Base-by-base conservation (phyloP, 2,888 invertebrate species). In the Rhagonycha fulva region DNA sequence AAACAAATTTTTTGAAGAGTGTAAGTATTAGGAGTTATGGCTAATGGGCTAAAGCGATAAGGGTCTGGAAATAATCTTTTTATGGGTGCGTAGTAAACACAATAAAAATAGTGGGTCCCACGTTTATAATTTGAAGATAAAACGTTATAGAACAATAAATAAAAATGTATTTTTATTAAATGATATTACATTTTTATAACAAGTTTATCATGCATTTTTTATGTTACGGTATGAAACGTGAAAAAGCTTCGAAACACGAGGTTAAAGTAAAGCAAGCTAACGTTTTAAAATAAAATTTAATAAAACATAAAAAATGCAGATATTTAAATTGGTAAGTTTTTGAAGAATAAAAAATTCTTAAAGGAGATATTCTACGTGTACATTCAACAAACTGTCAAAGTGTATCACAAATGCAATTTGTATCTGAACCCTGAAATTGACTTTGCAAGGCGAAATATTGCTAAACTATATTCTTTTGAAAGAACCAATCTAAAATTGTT, bases 351-450 rank as follows among this genome's bases (percentile, higher is more conserved):
- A 71, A 68, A 74, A 77, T 74, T 62, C 73, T 75, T 76, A 72
- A 76, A 74, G 62, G 71, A 69, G 28, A 19, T 67, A 76, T 70
- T 66, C 68, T 76, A 68, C 73, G 76, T 70, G 75, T 74, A 77
- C 70, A 76, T 80, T 76, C 80, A 76, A 72, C 78, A 81, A 85
- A 84, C 84, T 85, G 85, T 85, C 85, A 83, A 84, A 84, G 80
- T 83, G 83, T 84, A 84, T 85, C 84, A 82, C 82, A 84, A 84
- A 85, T 81, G 84, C 85, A 85, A 85, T 86, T 85, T 84, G 85
- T 85, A 84, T 84, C 81, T 82, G 79, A 82, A 84, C 82, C 82
- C 81, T 79, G 81, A 80, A 85, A 85, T 85, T 83, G 84, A 85
- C 84, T 85, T 83, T 82, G 82, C 78, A 81, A 82, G 79, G 82